These are phyloP conservation scores for Antrozous pallidus DNA, from an alignment of 2,797 vertebrate genomes.

Conservation along the genomic window DNA sequence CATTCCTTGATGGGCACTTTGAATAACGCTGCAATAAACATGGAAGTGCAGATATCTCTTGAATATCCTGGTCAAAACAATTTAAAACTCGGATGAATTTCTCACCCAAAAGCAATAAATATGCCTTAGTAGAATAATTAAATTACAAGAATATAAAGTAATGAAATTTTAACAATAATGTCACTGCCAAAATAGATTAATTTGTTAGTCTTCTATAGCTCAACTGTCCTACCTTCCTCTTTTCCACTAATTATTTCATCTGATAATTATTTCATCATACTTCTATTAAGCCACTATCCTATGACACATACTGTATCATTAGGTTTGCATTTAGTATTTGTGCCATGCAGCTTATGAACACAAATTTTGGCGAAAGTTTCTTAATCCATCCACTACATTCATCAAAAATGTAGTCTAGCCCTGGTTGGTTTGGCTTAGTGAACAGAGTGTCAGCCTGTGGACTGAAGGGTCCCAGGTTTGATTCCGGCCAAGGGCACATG, in stretches of 20 bases:
- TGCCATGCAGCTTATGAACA: background rate
- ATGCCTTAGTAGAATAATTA: background rate
- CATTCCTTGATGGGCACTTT: background rate
- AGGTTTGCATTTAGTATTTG: background rate
- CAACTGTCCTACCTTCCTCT: background rate
- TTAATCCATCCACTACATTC: background rate
- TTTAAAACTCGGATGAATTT: background rate
- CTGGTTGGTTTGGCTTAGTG: no score
- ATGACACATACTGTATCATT: background rate
- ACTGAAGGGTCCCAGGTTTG: no score
- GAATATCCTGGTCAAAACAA: background rate
- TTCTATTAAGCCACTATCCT: background rate
- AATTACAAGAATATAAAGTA: background rate
- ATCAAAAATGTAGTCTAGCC: background rate
- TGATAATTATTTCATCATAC: background rate
- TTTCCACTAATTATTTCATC: background rate
- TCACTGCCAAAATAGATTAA: background rate
- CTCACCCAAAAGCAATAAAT: background rate
- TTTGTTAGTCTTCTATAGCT: background rate
- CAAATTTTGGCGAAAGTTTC: background rate
- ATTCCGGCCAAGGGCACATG: no score
- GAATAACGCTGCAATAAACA: background rate
- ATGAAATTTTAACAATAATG: background rate
- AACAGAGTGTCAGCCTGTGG: no score
- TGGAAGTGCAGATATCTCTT: background rate